Base-by-base conservation (phyloP, 1,140 invertebrate species). In the Aculops lycopersici region DNA sequence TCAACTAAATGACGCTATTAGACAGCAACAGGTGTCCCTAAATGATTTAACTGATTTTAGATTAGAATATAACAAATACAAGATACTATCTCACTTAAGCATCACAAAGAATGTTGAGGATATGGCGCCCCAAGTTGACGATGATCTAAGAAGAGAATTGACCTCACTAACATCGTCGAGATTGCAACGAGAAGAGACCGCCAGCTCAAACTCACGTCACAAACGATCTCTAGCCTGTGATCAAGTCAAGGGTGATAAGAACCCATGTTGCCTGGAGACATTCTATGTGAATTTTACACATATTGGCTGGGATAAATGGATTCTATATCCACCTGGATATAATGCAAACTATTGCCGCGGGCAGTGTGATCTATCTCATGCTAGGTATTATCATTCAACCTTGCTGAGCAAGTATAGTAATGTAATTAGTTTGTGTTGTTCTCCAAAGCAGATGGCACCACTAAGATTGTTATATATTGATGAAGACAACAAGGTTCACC, bases 271-370 rank as follows among this genome's bases (percentile, higher is more conserved):
- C 58, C 78, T 81, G 50, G 71, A 84, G 54, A 68, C 72, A 17
- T 77, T 84, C 57, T 80, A 76, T 60, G 76, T 88, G 36, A 77
- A 69, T 54, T 88, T 88, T 58, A 70, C 71, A 8, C 3, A 21
- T 12, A 17, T 13, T 41, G 42, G 42, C 24, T 47, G 45, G 45
- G 38, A 46, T 37, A 45, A 47, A 45, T 47, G 45, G 45, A 47
- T 47, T 21, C 17, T 47, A 8, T 41, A 45, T 19, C 45, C 45
- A 3, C 19, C 37, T 1, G 45, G 45, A 13, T 47, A 47, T 35
- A 31, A 42, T 31, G 45, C 40, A 5, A 45, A 47, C 40, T 47
- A 47, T 20, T 47, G 45, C 31, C 41, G 42, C 40, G 45, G 45
- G n/a, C 41, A 47, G 44, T 47, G 45, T 45, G 45, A 47, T 21